Base-by-base conservation (phyloP, 1,140 invertebrate species). In the Ectropis grisescens region DNA sequence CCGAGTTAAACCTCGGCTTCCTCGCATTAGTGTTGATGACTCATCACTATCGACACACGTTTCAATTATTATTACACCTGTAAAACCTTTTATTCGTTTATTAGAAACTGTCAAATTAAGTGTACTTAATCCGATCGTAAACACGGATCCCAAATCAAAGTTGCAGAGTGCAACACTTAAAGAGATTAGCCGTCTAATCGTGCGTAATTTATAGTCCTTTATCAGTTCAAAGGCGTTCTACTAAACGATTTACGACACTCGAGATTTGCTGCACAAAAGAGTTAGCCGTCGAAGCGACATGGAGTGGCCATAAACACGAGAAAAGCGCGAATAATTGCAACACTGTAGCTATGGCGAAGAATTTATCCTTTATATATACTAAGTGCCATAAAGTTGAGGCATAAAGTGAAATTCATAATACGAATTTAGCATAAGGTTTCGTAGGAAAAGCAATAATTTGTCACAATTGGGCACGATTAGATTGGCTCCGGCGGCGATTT, bases 361-460 rank as follows among this genome's bases (percentile, higher is more conserved):
- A 54, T 61, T 39, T 44, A 49, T 49, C 47, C 47, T 8, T 19
- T 19, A 19, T 8, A 19, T 41, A 48, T 62, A 55, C 38, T 47
- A 52, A 55, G 46, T 45, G 33, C 46, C 61, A 67, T 68, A 68
- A 65, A 71, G 26, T 37, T 24, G 36, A 41, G 47, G 37, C 61
- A 60, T 67, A 65, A 68, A 66, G 70, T 64, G 70, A 65, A 74
- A 74, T 58, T 62, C 58, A 61, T 66, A 59, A 66, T 58, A 54
- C 54, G 39, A 51, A 68, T 78, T 70, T 64, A 71, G 58, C 56
- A 33, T 67, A 67, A 65, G 65, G 65, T 75, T 76, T 80, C 64
- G 61, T 72, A 72, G 70, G 74, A 76, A 76, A 80, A 76, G 72
- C 65, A 74, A 72, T 81, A 76, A 78, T 75, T 67, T 70, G 72